Conservation (phyloP, 2,113 vertebrate genomes). For the mouse (Mus musculus) region DNA sequence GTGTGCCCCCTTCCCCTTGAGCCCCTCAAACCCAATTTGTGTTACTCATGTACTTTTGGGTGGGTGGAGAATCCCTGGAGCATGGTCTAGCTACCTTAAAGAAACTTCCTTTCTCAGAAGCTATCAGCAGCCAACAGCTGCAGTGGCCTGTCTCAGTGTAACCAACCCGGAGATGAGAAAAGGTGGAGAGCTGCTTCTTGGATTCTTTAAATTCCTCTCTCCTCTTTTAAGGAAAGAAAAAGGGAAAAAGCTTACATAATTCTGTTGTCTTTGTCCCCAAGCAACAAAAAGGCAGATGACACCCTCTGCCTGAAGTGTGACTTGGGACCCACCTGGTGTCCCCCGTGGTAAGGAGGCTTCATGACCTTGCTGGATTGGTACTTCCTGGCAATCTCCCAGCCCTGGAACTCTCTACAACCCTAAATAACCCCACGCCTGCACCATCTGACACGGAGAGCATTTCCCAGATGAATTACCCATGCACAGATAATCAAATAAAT, state of each 20-base stretch:
- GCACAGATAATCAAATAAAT: conserved; percentile 73
- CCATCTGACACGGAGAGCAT: conserved; percentile 24
- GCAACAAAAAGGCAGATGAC: neutral
- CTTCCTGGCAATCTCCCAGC: conserved; percentile 42
- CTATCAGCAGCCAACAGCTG: neutral
- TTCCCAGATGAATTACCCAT: conserved; percentile 73
- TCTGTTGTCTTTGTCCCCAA: neutral
- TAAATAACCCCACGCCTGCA: conserved; percentile 20
- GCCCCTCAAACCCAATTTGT: neutral
- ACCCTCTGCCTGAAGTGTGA: neutral
- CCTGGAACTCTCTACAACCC: neutral
- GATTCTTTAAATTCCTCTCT: neutral
- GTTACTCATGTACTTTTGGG: neutral
- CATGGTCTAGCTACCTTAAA: neutral
- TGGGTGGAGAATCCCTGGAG: neutral
- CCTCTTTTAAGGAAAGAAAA: neutral
- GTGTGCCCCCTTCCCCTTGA: neutral
- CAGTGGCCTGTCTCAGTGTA: neutral
- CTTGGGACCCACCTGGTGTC: neutral
- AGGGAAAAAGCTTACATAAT: neutral
- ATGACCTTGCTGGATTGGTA: conserved; percentile 9
- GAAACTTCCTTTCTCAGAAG: neutral
- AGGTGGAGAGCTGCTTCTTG: neutral
- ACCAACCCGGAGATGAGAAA: neutral
- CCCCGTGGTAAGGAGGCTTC: too few species aligned